Conservation (phyloP, 1,140 invertebrate genomes). For the Diploscapter pachys region DNA sequence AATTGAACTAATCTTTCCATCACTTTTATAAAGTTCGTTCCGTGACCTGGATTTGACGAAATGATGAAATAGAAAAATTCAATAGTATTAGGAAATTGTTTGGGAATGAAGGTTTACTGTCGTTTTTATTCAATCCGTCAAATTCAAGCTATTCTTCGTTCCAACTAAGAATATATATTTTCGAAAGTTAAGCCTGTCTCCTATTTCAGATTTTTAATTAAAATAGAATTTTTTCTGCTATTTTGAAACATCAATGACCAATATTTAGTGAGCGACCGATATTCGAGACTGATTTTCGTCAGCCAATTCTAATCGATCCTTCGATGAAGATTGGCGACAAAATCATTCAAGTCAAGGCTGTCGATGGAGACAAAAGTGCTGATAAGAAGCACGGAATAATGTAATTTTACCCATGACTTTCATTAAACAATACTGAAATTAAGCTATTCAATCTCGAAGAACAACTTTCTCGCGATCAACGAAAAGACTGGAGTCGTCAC, state of each 20-base stretch:
- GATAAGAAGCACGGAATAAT: background rate
- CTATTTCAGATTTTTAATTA: background rate
- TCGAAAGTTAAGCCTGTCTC: background rate
- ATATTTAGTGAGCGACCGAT: slow-evolving; percentile 22
- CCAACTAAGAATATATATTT: background rate
- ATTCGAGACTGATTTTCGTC: slow-evolving; percentile 19
- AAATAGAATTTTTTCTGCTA: background rate
- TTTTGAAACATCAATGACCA: slow-evolving; percentile 4
- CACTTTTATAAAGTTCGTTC: no score
- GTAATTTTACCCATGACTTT: background rate
- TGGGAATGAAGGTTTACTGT: no score
- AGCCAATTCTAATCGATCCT: background rate
- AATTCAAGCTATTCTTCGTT: no score
- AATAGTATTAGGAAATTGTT: no score
- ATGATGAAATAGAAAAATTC: no score
- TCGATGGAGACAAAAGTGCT: slow-evolving; percentile 12
- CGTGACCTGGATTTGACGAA: no score
- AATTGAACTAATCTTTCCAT: no score
- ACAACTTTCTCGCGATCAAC: slow-evolving; percentile 1
- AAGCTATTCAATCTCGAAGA: background rate
- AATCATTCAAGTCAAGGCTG: slow-evolving; percentile 8
- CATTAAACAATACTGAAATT: slow-evolving; percentile 9
- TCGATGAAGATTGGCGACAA: background rate
- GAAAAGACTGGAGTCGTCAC: background rate
- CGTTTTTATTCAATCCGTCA: no score